Evolutionary conservation across 2,797 vertebrate species (phyloP), one percentile per base, ranked within the genome.

Genomic region (Chiroxiphia lanceolata): DNA sequence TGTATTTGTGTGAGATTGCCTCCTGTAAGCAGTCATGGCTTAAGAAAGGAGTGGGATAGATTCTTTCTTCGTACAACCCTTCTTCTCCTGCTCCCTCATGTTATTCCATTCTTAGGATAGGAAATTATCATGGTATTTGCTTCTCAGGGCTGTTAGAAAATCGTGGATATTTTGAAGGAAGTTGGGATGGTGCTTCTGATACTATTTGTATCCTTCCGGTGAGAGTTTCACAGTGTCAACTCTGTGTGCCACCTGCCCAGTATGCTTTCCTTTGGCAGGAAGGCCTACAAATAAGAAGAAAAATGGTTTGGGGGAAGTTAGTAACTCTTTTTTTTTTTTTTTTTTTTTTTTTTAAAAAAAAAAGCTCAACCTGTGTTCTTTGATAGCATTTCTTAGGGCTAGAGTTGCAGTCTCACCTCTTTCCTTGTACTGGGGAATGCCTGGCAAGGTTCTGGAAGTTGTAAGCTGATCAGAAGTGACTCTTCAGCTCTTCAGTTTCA

Each of bases 381-480:
- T 45, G 60, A 40, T 54, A 65, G 50, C 38, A 10, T 75, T 88
- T 90, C 50, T 69, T 33, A 51, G 31, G 34, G 69, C 50, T 69
- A 33, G 48, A 78, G 56, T 67, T 87, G 80, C 63, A 76, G 36
- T 72, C 63, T 92, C 44, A 33, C 57, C 4, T 4, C 44, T 82
- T 83, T 26, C 21, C 47, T 70, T 47, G 22, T 15, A 11, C n/a
- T 1, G 2, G 13, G 12, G 4, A 5, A 33, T 31, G 20, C 15
- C 80, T 88, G 85, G 45, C 80, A 56, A 78, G 40, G 69, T 63
- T 51, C 70, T 90, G 36, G 25, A 79, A 82, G 57, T 42, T 88
- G 40, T 90, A 88, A 91, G 59, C 40, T 70, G 86, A 87, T 94
- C 83, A 61, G 59, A 95, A 91, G 61, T 86, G 59, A 76, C 67